Evolutionary conservation across 2,888 invertebrate genomes (phyloP).

Genomic region (Drosophila yooni): DNA sequence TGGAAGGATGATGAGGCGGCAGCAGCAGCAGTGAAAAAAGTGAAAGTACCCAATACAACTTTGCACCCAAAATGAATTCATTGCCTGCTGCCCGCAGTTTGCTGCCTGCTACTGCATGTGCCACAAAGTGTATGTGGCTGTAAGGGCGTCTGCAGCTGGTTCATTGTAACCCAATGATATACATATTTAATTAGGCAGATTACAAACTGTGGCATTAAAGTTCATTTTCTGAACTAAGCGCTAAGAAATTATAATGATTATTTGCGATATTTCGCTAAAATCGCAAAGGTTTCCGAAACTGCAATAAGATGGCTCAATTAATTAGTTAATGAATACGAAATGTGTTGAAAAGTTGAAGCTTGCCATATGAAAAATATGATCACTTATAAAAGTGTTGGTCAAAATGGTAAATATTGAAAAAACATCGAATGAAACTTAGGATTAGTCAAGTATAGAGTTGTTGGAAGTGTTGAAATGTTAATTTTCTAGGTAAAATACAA

Average conservation of each 20-base stretch:
- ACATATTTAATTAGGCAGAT: conserved; percentile 16
- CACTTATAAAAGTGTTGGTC: neutral
- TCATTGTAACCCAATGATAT: neutral
- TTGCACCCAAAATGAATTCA: conserved; percentile 24
- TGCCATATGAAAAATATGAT: neutral
- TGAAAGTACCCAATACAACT: conserved; percentile 34
- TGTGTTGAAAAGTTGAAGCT: neutral
- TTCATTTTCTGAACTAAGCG: conserved; percentile 7
- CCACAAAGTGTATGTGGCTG: neutral
- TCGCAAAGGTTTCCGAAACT: conserved; percentile 11
- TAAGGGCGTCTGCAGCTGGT: neutral
- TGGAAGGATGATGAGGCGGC: neutral
- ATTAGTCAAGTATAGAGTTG: too few species aligned
- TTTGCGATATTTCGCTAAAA: conserved; percentile 28
- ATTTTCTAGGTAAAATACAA: conserved; percentile 36
- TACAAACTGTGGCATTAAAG: neutral
- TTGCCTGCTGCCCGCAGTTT: conserved; percentile 22
- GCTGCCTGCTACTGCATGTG: conserved; percentile 6
- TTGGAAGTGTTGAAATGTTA: conserved; percentile 6
- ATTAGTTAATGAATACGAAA: neutral
- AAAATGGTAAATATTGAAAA: neutral
- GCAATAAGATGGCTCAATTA: neutral
- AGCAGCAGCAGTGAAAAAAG: conserved; percentile 25
- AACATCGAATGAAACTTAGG: neutral
- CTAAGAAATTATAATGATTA: conserved; percentile 8